Percentiles rank a stretch among this genome's conserved stretches.
phyloP scores from a whole-genome alignment of 2,888 invertebrate species.

The Eupithecia exiguata region DNA sequence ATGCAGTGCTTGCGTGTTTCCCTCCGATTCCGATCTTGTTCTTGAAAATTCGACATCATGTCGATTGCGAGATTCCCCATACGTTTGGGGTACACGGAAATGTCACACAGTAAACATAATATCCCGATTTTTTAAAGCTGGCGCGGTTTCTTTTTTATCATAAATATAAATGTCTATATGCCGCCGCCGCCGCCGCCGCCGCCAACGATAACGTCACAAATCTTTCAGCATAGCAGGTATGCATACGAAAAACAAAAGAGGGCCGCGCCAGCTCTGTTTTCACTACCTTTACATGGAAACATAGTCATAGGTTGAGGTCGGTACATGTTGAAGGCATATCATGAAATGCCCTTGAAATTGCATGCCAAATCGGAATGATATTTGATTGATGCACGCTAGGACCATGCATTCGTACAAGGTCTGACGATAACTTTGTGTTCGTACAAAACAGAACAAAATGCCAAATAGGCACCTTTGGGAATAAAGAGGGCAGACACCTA shows the following conservation, averaged over 20 bases:
- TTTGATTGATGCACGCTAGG: conserved; percentile 35
- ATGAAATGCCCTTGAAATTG: conserved; percentile 46
- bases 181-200: no score
- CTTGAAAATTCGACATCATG: neutral
- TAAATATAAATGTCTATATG: neutral
- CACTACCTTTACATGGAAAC: neutral
- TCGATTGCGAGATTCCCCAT: conserved; percentile 2
- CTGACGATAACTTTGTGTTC: neutral
- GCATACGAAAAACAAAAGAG: neutral
- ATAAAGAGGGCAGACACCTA: no score
- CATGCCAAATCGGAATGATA: conserved; percentile 42
- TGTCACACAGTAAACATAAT: neutral
- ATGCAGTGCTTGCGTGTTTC: conserved; percentile 61
- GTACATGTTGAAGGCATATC: neutral
- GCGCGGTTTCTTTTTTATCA: neutral
- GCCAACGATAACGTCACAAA: neutral
- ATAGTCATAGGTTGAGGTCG: neutral
- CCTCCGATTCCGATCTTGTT: neutral
- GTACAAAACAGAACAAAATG: neutral
- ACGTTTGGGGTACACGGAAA: neutral
- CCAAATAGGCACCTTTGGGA: no score
- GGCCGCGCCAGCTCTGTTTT: neutral
- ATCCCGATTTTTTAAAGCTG: neutral
- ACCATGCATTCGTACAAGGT: conserved; percentile 29
- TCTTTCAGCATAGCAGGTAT: no score